Evolutionary conservation across 2,888 invertebrate genomes (phyloP).

Genomic region (Agrochola lychnidis): DNA sequence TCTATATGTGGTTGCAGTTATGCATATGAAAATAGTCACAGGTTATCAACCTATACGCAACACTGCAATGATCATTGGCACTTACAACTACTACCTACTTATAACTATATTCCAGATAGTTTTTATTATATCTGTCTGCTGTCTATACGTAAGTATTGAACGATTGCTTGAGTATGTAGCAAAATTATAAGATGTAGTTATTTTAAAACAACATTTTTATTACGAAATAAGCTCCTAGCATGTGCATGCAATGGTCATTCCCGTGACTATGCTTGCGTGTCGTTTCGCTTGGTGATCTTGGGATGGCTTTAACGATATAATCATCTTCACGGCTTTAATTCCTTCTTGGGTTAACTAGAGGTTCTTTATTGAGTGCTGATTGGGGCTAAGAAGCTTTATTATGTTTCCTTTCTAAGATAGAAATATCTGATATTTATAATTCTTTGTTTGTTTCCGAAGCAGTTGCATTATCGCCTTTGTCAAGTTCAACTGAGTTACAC

Average conservation of each 20-base stretch:
- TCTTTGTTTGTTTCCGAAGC: background rate
- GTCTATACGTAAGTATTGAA: background rate
- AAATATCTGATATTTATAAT: background rate
- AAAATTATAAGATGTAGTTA: slow-evolving; percentile 3
- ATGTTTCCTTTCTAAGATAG: background rate
- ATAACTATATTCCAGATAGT: slow-evolving; percentile 25
- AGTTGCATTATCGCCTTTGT: background rate
- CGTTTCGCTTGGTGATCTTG: slow-evolving; percentile 54
- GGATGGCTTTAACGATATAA: slow-evolving; percentile 37
- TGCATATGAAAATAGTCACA: slow-evolving; percentile 26
- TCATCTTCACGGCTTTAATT: slow-evolving; percentile 54
- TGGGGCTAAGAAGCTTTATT: background rate
- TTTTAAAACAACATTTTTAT: slow-evolving; percentile 19
- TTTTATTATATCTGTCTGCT: slow-evolving; percentile 18
- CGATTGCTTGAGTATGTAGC: background rate
- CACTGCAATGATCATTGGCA: slow-evolving; percentile 41
- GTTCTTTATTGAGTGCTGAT: slow-evolving; percentile 37
- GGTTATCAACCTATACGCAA: slow-evolving; percentile 42
- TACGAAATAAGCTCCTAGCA: slow-evolving; percentile 27
- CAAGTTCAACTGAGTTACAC: background rate
- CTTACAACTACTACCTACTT: no score
- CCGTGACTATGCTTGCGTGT: slow-evolving; percentile 56
- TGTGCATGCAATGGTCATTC: slow-evolving; percentile 41
- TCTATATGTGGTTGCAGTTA: slow-evolving; percentile 3
- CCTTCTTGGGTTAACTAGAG: slow-evolving; percentile 27